phyloP scores from a whole-genome alignment of 2,888 invertebrate species.

The Aphrophora alni region DNA sequence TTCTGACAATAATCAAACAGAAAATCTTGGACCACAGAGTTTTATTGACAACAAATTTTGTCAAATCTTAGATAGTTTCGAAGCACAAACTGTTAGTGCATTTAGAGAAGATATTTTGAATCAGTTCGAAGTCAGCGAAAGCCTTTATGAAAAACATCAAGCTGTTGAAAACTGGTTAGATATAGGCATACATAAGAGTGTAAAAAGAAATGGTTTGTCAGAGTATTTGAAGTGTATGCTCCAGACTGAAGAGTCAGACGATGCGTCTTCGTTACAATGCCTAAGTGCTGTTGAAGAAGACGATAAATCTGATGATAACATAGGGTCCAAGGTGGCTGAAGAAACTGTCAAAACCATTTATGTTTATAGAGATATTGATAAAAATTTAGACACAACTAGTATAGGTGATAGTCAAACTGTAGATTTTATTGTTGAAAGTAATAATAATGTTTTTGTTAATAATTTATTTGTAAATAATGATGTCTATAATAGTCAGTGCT shows the following conservation, averaged over 20 bases:
- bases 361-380: background rate
- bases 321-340: slow-evolving; percentile 2
- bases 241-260: background rate
- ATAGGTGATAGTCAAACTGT: slow-evolving; percentile 25
- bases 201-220: background rate
- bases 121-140: slow-evolving; percentile 7
- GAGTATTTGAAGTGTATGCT: slow-evolving; percentile 32
- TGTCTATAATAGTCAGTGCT: slow-evolving; percentile 9
- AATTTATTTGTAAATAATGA: slow-evolving; percentile 25
- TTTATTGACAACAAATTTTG: slow-evolving; percentile 4
- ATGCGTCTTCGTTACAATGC: slow-evolving; percentile 15
- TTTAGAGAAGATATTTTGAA: slow-evolving; percentile 22
- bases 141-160: background rate
- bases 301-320: slow-evolving; percentile 12
- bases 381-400: background rate
- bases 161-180: slow-evolving; percentile 25
- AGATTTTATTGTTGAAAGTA: slow-evolving; percentile 10
- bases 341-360: background rate
- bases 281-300: slow-evolving; percentile 24
- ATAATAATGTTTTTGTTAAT: slow-evolving; percentile 20
- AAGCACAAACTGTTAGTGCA: slow-evolving; percentile 32
- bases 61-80: slow-evolving; percentile 28
- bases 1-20: slow-evolving; percentile 31
- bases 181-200: background rate
- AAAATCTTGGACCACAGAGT: slow-evolving; percentile 27